A percentile compares a stretch with the other conserved stretches of the same genome.
Conservation (phyloP, 2,888 invertebrate species). For the Lasius platythorax region DNA sequence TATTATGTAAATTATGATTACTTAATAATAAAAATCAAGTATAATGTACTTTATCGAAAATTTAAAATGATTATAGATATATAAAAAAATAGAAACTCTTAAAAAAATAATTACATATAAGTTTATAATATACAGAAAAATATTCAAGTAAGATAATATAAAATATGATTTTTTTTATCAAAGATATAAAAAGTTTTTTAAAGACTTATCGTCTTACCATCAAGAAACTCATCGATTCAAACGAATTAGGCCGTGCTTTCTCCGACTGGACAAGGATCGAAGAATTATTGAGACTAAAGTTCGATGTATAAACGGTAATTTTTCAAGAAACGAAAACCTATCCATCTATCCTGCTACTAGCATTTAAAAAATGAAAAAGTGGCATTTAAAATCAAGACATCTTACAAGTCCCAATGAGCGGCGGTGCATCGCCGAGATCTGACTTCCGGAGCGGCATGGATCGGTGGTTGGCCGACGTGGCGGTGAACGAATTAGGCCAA, state of each 20-base stretch:
- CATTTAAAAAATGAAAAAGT: neutral
- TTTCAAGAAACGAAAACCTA: neutral
- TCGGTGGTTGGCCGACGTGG: neutral
- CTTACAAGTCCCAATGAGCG: neutral
- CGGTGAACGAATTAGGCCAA: constrained; percentile 36
- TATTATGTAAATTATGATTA: constrained; percentile 1
- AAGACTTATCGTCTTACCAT: neutral
- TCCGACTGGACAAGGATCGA: neutral
- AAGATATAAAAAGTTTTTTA: neutral
- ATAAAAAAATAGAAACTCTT: neutral
- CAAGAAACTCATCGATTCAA: neutral
- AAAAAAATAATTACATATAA: neutral
- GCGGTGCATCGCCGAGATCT: constrained; percentile 2
- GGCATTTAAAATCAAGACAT: neutral
- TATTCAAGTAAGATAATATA: neutral
- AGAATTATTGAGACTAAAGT: neutral
- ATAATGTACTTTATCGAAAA: neutral
- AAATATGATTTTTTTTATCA: neutral
- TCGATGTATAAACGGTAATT: neutral
- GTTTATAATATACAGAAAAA: neutral
- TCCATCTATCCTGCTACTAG: neutral
- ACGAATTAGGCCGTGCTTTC: neutral
- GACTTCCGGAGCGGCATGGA: neutral
- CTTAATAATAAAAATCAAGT: neutral
- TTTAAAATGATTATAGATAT: neutral